Conservation (phyloP, 2,797 vertebrate genomes). For the Molossus alvarezi region DNA sequence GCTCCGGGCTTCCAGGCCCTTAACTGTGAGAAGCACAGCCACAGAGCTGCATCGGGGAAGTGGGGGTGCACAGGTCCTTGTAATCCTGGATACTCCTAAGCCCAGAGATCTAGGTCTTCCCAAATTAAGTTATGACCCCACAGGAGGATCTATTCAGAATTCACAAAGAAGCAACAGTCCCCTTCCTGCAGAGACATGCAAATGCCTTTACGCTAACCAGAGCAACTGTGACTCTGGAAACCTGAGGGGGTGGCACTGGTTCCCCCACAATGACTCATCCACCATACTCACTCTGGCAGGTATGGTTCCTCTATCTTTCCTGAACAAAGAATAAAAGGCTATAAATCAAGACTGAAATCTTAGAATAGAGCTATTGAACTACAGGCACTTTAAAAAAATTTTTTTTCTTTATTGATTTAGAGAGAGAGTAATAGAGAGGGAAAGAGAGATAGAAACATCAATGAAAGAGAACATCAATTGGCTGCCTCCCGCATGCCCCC, state of each 20-base stretch:
- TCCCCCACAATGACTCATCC: not conserved
- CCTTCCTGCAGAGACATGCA: not conserved
- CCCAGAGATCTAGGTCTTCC: not conserved
- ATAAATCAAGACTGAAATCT: not conserved
- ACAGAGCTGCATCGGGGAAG: fast-evolving
- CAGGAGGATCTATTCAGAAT: not conserved
- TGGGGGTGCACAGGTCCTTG: not conserved
- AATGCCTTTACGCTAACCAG: not conserved
- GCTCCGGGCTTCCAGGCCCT: not conserved
- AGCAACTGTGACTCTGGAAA: not conserved
- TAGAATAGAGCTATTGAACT: not conserved
- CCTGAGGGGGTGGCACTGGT: not conserved
- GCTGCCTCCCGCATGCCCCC: no score
- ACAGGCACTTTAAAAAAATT: not conserved
- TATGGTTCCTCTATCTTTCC: not conserved
- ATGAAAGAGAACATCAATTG: no score
- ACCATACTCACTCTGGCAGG: not conserved
- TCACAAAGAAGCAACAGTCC: not conserved
- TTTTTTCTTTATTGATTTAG: no score
- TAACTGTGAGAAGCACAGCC: not conserved
- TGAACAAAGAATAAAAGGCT: not conserved
- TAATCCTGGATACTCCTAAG: not conserved
- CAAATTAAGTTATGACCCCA: not conserved
- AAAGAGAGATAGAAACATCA: no score
- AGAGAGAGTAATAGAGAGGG: no score